These are phyloP conservation scores for Piaya cayana DNA, from an alignment of 2,113 vertebrate genomes.

Conservation along the genomic window DNA sequence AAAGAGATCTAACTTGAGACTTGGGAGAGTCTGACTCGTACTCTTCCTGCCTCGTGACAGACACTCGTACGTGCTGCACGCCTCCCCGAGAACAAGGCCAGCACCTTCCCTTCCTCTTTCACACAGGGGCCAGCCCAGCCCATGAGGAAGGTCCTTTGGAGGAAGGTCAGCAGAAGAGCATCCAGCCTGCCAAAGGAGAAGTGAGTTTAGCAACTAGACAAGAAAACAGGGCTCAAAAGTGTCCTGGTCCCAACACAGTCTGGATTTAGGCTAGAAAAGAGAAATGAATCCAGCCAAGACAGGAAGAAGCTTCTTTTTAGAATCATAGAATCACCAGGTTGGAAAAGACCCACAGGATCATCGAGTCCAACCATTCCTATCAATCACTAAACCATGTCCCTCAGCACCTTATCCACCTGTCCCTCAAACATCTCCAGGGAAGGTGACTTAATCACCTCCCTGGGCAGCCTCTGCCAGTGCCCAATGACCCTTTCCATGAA, in stretches of 20 bases:
- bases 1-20: background rate
- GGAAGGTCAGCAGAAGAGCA: background rate
- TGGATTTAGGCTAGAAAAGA: background rate
- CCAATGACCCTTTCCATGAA: too few relatives aligned
- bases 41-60: slow-evolving; percentile 43
- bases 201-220: background rate
- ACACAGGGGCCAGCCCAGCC: background rate
- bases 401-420: too few relatives aligned
- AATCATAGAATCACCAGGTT: too few relatives aligned
- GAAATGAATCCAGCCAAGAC: slow-evolving; percentile 25
- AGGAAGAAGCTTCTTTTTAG: background rate
- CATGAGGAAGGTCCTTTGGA: background rate
- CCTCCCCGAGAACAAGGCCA: background rate
- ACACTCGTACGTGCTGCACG: slow-evolving; percentile 5
- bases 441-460: too few relatives aligned
- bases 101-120: slow-evolving; percentile 44
- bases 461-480: too few relatives aligned
- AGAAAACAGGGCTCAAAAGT: background rate
- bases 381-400: too few relatives aligned
- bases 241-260: background rate
- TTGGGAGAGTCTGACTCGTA: slow-evolving; percentile 21
- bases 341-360: too few relatives aligned
- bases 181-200: slow-evolving; percentile 1
- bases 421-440: too few relatives aligned
- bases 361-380: too few relatives aligned